These are phyloP conservation scores for Steromphala cineraria DNA, from an alignment of 2,888 invertebrate genomes.

Conservation along the genomic window DNA sequence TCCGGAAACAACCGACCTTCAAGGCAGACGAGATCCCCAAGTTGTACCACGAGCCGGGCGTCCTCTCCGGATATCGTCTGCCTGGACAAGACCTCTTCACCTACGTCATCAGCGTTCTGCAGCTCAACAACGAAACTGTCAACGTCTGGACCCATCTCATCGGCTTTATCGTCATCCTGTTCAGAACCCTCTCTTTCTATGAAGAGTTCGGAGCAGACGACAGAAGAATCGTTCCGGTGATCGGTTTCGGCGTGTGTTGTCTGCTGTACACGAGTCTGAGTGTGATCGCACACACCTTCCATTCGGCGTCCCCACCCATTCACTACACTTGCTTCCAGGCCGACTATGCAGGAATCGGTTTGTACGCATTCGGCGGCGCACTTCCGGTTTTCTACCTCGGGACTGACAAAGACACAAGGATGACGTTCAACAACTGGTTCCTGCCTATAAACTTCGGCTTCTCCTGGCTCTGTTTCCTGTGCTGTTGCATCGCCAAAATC, in stretches of 20 bases:
- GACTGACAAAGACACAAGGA: slow-evolving; percentile 22
- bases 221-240: slow-evolving; percentile 24
- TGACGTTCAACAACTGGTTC: slow-evolving; percentile 8
- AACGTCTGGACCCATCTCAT: slow-evolving; percentile 59
- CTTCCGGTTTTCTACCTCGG: slow-evolving; percentile 41
- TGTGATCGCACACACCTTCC: slow-evolving; percentile 50
- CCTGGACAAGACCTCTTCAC: slow-evolving; percentile 34
- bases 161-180: slow-evolving; percentile 38
- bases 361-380: slow-evolving; percentile 44
- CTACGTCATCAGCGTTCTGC: slow-evolving; percentile 49
- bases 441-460: slow-evolving; percentile 40
- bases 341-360: slow-evolving; percentile 55
- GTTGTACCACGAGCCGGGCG: slow-evolving; percentile 49
- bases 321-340: slow-evolving; percentile 54
- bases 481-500: slow-evolving; percentile 46
- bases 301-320: slow-evolving; percentile 45
- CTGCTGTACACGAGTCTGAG: slow-evolving; percentile 40
- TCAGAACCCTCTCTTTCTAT: slow-evolving; percentile 14
- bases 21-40: background rate
- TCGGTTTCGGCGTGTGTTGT: slow-evolving; percentile 43
- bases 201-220: slow-evolving; percentile 2
- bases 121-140: slow-evolving; percentile 55
- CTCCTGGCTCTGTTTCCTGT: slow-evolving; percentile 39
- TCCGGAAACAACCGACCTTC: background rate
- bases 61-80: slow-evolving; percentile 46